Conservation (phyloP, 2,888 invertebrate genomes). For the Caenorhabditis panamensis region DNA sequence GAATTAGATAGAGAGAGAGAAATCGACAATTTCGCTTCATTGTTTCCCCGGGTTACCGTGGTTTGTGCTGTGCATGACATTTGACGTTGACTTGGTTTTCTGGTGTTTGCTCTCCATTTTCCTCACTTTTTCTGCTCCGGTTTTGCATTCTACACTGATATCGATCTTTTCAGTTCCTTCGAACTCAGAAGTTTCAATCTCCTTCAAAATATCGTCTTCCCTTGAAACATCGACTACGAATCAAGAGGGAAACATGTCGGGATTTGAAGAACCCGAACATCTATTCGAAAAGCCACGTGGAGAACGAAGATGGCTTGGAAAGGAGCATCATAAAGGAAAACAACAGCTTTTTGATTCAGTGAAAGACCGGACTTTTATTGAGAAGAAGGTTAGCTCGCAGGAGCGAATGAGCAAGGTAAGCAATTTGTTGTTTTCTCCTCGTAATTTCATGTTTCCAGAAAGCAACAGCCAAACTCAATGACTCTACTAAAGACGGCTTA, state of each 20-base stretch:
- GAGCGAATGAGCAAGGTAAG: conserved; percentile 48
- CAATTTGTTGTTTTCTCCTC: neutral
- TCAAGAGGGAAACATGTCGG: conserved; percentile 13
- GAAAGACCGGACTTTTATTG: conserved; percentile 28
- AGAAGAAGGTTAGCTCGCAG: conserved; percentile 25
- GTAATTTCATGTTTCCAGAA: conserved; percentile 15
- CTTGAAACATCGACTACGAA: conserved; percentile 17
- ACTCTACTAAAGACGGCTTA: conserved; percentile 21
- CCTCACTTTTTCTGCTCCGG: no score
- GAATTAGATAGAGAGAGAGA: neutral
- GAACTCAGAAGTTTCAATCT: neutral
- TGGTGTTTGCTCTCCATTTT: neutral
- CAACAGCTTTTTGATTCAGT: conserved; percentile 30
- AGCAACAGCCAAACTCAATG: neutral
- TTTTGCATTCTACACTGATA: no score
- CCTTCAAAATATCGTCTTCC: conserved; percentile 19
- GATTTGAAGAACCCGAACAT: conserved; percentile 18
- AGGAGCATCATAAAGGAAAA: conserved; percentile 28
- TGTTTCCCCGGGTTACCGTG: no score
- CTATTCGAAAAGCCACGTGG: conserved; percentile 51
- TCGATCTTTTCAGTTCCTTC: conserved; percentile 1
- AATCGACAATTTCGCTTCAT: no score
- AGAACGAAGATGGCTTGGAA: conserved; percentile 36
- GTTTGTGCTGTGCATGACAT: neutral
- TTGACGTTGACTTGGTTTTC: neutral